phyloP scores from a whole-genome alignment of 2,113 vertebrate species.

The Myrmecophaga tridactyla region DNA sequence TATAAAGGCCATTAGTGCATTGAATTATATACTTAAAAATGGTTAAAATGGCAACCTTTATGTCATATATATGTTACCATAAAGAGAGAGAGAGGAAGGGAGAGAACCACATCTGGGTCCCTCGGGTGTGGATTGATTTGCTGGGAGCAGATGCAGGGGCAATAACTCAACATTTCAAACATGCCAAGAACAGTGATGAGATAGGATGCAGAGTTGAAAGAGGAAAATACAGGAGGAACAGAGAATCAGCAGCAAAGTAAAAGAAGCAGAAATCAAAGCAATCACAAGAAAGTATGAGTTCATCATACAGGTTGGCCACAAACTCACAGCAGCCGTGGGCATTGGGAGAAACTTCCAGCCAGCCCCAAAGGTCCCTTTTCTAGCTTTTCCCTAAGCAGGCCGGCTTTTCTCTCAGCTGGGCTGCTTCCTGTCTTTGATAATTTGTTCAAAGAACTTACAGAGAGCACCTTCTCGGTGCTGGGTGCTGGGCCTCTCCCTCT shows the following conservation, averaged over 20 bases:
- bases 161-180: not conserved
- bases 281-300: not conserved
- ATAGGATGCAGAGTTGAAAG: not conserved
- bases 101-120: not conserved
- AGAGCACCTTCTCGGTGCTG: not conserved
- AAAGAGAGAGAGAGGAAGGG: not conserved
- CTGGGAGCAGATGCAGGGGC: not conserved
- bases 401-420: not conserved
- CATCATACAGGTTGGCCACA: not conserved
- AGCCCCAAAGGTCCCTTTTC: too few relatives aligned
- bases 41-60: too few relatives aligned
- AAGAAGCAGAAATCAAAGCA: not conserved
- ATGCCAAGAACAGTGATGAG: not conserved
- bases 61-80: too few relatives aligned
- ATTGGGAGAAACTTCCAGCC: not conserved
- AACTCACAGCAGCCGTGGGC: not conserved
- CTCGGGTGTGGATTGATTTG: not conserved
- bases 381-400: not conserved
- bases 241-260: not conserved
- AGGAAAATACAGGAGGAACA: not conserved
- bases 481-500: not conserved
- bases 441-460: not conserved
- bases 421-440: not conserved
- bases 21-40: too few relatives aligned
- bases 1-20: too few relatives aligned